Evolutionary conservation across 2,113 vertebrate species (phyloP), one percentile per base, ranked within the genome.

Genomic region (Chloebia gouldiae): DNA sequence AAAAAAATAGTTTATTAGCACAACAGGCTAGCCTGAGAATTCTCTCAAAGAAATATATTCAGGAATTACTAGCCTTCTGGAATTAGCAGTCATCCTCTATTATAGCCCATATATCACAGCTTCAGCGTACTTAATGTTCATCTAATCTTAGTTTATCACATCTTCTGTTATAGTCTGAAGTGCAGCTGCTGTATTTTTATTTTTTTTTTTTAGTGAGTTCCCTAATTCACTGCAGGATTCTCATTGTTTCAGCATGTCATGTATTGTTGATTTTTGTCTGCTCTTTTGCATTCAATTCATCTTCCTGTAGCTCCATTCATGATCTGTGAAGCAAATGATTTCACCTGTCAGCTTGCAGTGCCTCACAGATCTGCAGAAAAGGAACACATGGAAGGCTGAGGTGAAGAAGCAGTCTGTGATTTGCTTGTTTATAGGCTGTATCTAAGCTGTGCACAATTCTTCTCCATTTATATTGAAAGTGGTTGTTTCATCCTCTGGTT

Each of bases 291-390:
- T 93, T 66, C 47, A 73, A 82, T 95, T 86, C 40, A 71, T 97
- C 92, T 95, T 91, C 70, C 61, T 90, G 78, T 60, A 86, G 33
- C 50, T 95, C 68, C n/a, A 47, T 93, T 90, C 69, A 64, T 90
- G 92, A 96, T 95, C 94, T 96, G 92, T 70, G 91, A 95, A 83
- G 72, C 83, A 97, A 90, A 86, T 96, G 71, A 97, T 96, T 94
- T 86, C 76, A 87, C 61, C 84, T 96, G 94, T 93, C 95, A 95
- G 40, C 87, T 94, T 93, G 61, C 71, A 84, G 75, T 60, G 59
- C 61, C 81, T 95, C 81, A 91, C 57, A 92, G 72, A 86, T 68
- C 51, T 28, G 10, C 86, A 69, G 75, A 76, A 95, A 96, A 96
- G 80, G 83, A 93, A 59, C 54, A 89, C 81, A 44, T 18, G 50